Evolutionary conservation across 2,113 vertebrate species (phyloP).

Genomic region (Empidonax traillii): DNA sequence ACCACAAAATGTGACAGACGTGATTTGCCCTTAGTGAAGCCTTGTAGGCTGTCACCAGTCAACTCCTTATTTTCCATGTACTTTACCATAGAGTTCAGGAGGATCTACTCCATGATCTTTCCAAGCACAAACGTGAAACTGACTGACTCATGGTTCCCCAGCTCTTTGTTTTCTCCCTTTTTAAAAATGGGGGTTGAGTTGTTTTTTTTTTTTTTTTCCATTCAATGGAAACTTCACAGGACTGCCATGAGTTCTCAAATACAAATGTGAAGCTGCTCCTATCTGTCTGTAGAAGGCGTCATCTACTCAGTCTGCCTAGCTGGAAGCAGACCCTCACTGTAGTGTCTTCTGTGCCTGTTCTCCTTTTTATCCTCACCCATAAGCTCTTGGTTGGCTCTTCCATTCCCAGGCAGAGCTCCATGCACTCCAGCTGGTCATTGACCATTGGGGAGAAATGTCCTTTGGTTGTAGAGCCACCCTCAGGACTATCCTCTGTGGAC

Average conservation of each 20-base stretch:
- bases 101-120: background rate
- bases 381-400: background rate
- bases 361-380: background rate
- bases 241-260: background rate
- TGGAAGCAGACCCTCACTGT: background rate
- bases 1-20: no score
- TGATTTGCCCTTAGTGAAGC: background rate
- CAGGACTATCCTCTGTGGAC: background rate
- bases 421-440: background rate
- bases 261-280: background rate
- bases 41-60: background rate
- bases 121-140: no score
- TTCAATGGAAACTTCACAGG: fast-evolving
- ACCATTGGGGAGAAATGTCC: background rate
- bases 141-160: fast-evolving
- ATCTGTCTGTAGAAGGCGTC: background rate
- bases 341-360: background rate
- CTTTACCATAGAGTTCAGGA: background rate
- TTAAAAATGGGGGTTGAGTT: fast-evolving
- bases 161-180: background rate
- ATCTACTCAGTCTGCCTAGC: fast-evolving
- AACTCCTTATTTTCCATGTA: background rate
- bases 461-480: background rate
- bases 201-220: background rate
- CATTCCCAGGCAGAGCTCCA: background rate